A percentile compares a stretch with the other conserved stretches of the same genome.
Evolutionary conservation across 2,113 vertebrate genomes (phyloP).

Genomic region (Rhipidura dahli): DNA sequence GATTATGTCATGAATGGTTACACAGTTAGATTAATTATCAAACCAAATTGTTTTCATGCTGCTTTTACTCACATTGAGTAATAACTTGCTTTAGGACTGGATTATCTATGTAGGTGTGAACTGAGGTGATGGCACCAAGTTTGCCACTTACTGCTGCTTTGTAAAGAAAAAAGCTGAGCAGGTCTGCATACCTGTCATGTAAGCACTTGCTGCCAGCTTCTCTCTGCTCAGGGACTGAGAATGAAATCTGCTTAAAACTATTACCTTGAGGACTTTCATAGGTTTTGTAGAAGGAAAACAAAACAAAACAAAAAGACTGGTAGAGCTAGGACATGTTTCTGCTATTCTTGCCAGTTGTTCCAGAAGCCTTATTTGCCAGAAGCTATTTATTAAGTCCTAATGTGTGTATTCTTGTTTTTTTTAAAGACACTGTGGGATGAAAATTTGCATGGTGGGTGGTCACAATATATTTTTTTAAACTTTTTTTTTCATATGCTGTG

Average conservation of each 20-base stretch:
- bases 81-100: conserved; percentile 23
- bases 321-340: conserved; percentile 61
- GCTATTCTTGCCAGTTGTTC: conserved; percentile 53
- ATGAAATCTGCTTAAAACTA: conserved; percentile 65
- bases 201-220: conserved; percentile 60
- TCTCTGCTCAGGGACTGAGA: conserved; percentile 47
- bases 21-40: conserved; percentile 2
- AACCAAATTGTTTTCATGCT: not conserved
- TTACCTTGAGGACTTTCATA: conserved; percentile 66
- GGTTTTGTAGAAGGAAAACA: conserved; percentile 19
- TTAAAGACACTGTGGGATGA: not conserved
- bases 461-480: not conserved
- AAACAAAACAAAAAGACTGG: not conserved
- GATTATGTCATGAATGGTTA: not conserved
- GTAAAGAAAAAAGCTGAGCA: conserved; percentile 20
- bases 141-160: conserved; percentile 40
- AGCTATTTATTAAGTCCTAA: conserved; percentile 13
- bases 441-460: conserved; percentile 13
- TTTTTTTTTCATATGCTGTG: not conserved
- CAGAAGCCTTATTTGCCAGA: conserved; percentile 16
- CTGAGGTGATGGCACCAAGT: conserved; percentile 21
- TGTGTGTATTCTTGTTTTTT: not conserved
- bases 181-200: conserved; percentile 69
- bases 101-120: conserved; percentile 28
- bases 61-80: not conserved